Evolutionary conservation across 2,888 invertebrate species (phyloP).

Genomic region (Poecilobothrus nobilitatus): DNA sequence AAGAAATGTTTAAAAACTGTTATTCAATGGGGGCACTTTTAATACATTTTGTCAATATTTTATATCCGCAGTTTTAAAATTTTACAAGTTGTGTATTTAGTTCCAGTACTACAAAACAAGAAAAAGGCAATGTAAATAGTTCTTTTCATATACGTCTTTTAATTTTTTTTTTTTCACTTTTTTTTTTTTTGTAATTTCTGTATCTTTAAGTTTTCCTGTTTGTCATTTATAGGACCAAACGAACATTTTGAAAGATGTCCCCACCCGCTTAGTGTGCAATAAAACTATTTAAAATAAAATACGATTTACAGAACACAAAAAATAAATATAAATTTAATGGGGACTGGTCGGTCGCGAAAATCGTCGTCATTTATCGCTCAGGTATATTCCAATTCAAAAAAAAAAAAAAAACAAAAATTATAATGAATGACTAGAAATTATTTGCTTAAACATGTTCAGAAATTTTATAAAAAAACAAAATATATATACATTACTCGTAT

Average conservation of each 20-base stretch:
- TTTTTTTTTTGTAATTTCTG: too few relatives aligned
- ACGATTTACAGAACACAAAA: not conserved
- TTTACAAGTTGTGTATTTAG: not conserved
- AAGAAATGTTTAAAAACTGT: too few relatives aligned
- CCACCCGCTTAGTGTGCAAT: slow-evolving; percentile 3
- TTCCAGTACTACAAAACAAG: not conserved
- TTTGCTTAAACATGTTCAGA: not conserved
- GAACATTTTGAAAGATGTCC: not conserved
- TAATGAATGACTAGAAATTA: slow-evolving; percentile 3
- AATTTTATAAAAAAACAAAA: too few relatives aligned
- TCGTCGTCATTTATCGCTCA: not conserved
- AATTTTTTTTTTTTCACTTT: too few relatives aligned
- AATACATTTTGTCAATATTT: too few relatives aligned
- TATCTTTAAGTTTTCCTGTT: not conserved
- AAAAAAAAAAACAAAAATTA: too few relatives aligned
- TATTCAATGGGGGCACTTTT: too few relatives aligned
- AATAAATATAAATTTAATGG: not conserved
- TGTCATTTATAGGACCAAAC: not conserved
- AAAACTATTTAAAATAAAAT: not conserved
- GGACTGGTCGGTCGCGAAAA: slow-evolving; percentile 1
- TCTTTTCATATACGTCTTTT: not conserved
- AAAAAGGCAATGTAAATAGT: not conserved
- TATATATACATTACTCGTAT: too few relatives aligned
- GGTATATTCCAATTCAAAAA: not conserved
- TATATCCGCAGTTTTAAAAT: too few relatives aligned